Conservation (phyloP, 1,140 invertebrate genomes). For the Colletes latitarsis region DNA sequence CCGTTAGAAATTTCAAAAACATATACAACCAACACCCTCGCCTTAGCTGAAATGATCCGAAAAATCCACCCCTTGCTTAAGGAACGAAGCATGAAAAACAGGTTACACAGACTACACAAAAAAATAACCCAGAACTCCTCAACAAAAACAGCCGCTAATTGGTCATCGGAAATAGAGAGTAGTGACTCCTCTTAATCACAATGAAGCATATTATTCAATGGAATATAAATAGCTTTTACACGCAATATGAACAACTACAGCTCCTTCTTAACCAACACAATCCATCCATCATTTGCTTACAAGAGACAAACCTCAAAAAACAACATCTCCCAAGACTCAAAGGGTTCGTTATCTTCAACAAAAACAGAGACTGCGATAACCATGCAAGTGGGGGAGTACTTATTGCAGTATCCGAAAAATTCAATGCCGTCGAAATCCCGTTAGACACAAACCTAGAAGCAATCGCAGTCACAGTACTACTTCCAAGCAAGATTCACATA, state of each 20-base stretch:
- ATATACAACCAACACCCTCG: constrained; percentile 15
- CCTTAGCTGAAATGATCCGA: constrained; percentile 11
- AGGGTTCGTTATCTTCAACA: constrained; percentile 53
- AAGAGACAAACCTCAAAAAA: constrained; percentile 69
- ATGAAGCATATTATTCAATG: constrained; percentile 42
- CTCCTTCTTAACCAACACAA: constrained; percentile 36
- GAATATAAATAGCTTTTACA: constrained; percentile 40
- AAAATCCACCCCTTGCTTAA: constrained; percentile 16
- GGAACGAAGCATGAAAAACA: constrained; percentile 23
- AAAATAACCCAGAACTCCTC: not conserved
- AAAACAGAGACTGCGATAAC: constrained; percentile 55
- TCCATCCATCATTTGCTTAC: constrained; percentile 53
- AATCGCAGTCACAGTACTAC: constrained; percentile 58
- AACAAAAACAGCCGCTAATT: not conserved
- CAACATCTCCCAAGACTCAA: constrained; percentile 43
- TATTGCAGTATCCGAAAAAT: constrained; percentile 57
- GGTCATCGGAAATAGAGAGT: not conserved
- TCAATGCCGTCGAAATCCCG: constrained; percentile 50
- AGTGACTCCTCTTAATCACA: constrained; percentile 5
- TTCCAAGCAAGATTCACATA: constrained; percentile 51
- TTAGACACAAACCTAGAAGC: constrained; percentile 65
- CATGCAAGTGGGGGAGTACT: constrained; percentile 67
- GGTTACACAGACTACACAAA: not conserved
- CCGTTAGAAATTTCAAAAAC: not conserved
- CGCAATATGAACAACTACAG: constrained; percentile 23